Percentiles rank a stretch among this genome's conserved stretches.
Evolutionary conservation across 2,113 vertebrate genomes (phyloP).

Genomic region (Cyphomyrus discorhynchus): DNA sequence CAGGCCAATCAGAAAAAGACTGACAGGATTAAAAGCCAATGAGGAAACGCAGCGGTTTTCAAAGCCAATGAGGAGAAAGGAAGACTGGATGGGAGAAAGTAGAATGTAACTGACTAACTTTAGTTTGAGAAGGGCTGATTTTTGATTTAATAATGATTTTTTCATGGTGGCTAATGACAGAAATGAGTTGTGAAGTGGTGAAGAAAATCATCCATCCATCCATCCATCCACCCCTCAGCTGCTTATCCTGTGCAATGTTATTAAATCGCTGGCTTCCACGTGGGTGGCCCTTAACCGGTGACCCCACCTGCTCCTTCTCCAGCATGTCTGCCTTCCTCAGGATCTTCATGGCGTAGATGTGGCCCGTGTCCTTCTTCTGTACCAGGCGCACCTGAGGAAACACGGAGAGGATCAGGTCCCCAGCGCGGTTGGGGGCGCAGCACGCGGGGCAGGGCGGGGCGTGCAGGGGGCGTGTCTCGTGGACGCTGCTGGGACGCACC

Average conservation of each 20-base stretch:
- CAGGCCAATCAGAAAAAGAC: too few relatives aligned
- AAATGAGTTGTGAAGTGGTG: neutral
- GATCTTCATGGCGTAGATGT: constrained; percentile 99
- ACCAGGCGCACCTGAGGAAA: constrained; percentile 81
- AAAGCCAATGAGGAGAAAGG: neutral
- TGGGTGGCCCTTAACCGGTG: neutral
- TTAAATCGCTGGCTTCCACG: neutral
- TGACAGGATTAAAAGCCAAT: neutral
- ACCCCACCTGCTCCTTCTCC: constrained; percentile 90
- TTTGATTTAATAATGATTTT: neutral
- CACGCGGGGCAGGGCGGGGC: too few relatives aligned
- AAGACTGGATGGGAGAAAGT: neutral
- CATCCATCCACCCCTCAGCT: neutral
- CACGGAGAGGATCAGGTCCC: neutral
- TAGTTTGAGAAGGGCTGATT: neutral
- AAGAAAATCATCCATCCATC: neutral
- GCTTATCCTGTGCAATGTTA: neutral
- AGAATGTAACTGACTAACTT: neutral
- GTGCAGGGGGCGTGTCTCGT: neutral
- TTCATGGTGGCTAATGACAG: neutral
- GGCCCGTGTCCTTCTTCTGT: constrained; percentile 97
- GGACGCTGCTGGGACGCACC: constrained; percentile 53
- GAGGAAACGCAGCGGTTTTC: neutral
- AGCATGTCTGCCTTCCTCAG: constrained; percentile 96
- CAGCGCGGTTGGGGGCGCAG: neutral